A percentile compares a stretch with the other conserved stretches of the same genome.
These are phyloP conservation scores for Gymnoscopelus braueri DNA, from an alignment of 2,797 vertebrate species.

Conservation along the genomic window DNA sequence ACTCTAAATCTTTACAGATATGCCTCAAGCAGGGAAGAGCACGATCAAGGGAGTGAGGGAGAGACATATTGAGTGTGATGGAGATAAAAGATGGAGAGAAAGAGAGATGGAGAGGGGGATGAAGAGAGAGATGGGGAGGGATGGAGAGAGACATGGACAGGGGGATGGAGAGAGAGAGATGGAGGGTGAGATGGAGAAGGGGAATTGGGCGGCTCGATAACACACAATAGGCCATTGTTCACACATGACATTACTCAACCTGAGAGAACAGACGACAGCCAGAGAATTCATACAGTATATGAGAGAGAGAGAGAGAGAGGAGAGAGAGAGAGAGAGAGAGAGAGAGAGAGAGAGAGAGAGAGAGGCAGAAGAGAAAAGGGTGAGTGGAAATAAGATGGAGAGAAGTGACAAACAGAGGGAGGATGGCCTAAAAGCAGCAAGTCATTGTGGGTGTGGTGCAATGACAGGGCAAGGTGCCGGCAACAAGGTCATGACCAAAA, in stretches of 20 bases:
- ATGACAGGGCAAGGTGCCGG: too few species aligned
- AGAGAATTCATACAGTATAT: too few species aligned
- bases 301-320: conserved; percentile 18
- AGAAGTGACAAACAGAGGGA: not conserved
- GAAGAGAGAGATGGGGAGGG: conserved; percentile 16
- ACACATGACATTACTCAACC: conserved; percentile 75
- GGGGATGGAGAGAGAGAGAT: conserved; percentile 35
- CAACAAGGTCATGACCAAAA: too few species aligned
- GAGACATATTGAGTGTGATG: too few species aligned
- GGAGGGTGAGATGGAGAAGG: conserved; percentile 22
- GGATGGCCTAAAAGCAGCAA: not conserved
- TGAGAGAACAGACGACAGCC: conserved; percentile 52
- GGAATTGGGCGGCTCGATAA: conserved; percentile 54
- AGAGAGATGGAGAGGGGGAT: not conserved
- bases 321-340: conserved; percentile 20
- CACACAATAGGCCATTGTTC: conserved; percentile 77
- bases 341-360: conserved; percentile 10
- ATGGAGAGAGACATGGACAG: conserved; percentile 25
- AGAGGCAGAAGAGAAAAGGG: too few species aligned
- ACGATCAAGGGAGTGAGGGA: not conserved
- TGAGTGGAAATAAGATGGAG: not conserved
- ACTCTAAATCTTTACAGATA: not conserved
- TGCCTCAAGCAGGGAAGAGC: not conserved
- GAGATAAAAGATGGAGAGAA: conserved; percentile 11
- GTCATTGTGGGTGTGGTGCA: too few species aligned